Conservation (phyloP, 2,113 vertebrate genomes). For the Syngnathus floridae region DNA sequence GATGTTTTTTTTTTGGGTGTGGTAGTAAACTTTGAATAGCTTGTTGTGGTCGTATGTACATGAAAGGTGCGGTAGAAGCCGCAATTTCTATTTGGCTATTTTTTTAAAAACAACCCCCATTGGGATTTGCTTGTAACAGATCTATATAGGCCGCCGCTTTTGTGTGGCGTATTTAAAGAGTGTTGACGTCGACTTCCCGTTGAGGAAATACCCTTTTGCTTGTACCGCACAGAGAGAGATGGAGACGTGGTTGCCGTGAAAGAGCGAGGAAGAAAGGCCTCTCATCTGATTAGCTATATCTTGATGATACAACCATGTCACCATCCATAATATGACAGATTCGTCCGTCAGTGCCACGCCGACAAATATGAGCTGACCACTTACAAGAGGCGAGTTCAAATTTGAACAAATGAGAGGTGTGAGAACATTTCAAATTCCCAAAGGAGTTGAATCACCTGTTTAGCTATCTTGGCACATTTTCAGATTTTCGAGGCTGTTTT, state of each 20-base stretch:
- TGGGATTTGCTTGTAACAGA: slow-evolving; percentile 42
- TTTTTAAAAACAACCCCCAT: slow-evolving; percentile 32
- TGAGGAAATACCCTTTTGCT: slow-evolving; percentile 29
- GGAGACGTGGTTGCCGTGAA: slow-evolving; percentile 14
- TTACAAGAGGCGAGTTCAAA: slow-evolving; percentile 34
- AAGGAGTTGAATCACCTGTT: background rate
- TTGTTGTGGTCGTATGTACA: slow-evolving; percentile 13
- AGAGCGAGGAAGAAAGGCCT: slow-evolving; percentile 30
- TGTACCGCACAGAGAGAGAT: slow-evolving; percentile 22
- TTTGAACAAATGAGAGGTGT: slow-evolving; percentile 8
- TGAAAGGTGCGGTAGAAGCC: background rate
- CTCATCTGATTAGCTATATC: slow-evolving; percentile 36
- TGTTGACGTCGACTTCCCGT: slow-evolving; percentile 36
- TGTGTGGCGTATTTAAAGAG: slow-evolving; percentile 19
- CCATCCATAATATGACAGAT: slow-evolving; percentile 56
- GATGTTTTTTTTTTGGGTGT: slow-evolving; percentile 13
- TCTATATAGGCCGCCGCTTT: slow-evolving; percentile 35
- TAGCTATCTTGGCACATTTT: background rate
- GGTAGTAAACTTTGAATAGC: slow-evolving; percentile 36
- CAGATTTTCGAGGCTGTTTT: background rate
- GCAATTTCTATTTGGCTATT: slow-evolving; percentile 19
- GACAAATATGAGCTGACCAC: slow-evolving; percentile 43
- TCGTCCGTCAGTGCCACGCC: slow-evolving; percentile 51
- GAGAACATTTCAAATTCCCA: background rate
- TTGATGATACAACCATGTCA: slow-evolving; percentile 45